A percentile compares a stretch with the other conserved stretches of the same genome.
These are phyloP conservation scores for Procavia capensis DNA, from an alignment of 2,113 vertebrate species.

Conservation along the genomic window DNA sequence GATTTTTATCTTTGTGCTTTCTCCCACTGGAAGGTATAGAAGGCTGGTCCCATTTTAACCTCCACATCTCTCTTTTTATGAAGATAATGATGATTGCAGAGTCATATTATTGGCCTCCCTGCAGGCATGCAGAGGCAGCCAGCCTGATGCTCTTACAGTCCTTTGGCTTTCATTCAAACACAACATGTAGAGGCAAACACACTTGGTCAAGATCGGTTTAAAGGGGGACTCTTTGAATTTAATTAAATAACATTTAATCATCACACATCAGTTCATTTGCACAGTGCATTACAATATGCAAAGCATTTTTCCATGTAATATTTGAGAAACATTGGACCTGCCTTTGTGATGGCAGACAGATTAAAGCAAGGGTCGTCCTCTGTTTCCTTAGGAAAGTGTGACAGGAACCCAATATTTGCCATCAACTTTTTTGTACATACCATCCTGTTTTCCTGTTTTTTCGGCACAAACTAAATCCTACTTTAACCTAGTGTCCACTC, in stretches of 20 bases:
- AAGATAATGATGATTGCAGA: conserved; percentile 68
- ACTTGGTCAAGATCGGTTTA: conserved; percentile 44
- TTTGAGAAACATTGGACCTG: not conserved
- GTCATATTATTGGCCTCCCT: conserved; percentile 42
- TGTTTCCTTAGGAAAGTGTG: not conserved
- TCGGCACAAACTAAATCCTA: not conserved
- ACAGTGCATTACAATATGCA: not conserved
- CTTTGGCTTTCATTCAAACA: conserved; percentile 56
- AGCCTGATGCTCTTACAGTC: not conserved
- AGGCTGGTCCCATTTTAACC: conserved; percentile 42
- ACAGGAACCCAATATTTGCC: not conserved
- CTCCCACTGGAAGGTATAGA: conserved; percentile 39
- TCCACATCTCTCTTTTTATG: conserved; percentile 69
- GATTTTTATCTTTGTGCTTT: conserved; percentile 45
- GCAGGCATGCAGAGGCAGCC: conserved; percentile 27
- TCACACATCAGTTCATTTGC: not conserved
- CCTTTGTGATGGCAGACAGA: not conserved
- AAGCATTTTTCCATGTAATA: not conserved
- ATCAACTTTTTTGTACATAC: not conserved
- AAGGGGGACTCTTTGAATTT: conserved; percentile 50
- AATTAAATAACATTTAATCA: conserved; percentile 60
- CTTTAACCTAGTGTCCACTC: not conserved
- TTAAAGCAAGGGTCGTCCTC: not conserved
- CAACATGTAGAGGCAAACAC: conserved; percentile 27
- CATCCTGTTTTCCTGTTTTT: not conserved